Base-by-base conservation (phyloP, 2,797 vertebrate species). In the Mionectes olivaceus region DNA sequence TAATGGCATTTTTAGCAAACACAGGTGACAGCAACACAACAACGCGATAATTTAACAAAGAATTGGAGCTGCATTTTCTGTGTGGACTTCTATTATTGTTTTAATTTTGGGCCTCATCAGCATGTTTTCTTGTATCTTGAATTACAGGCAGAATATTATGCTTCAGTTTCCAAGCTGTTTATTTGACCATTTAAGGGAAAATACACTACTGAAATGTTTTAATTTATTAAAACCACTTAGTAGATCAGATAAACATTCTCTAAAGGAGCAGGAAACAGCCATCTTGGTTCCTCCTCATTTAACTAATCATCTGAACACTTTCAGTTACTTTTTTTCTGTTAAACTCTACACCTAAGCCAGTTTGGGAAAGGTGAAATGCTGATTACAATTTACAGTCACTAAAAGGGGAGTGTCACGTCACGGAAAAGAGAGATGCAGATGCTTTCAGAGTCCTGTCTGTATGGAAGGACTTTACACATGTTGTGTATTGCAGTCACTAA, bases 41-140 rank as follows among this genome's bases (percentile, higher is more conserved):
- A 64, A 59, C 25, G 74, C 10, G 32, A 65, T 61, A 86, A 95
- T 92, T 92, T 56, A 93, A 71, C 52, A 19, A 93, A 93, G 60
- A 97, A 94, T 77, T 95, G 80, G 84, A 44, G 79, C 61, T 52
- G 47, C 11, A 93, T 30, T 90, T 56, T 91, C 63, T 44, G 32
- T 37, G 43, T 73, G 24, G 21, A n/a, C 11, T 92, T 93, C 25
- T 60, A 71, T 78, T 49, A 73, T 84, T 89, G 79, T 90, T 96
- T 96, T 90, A 89, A 92, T 94, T 95, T 91, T 69, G 50, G 64
- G 46, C 41, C 74, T 96, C 78, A 95, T 90, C 77, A 89, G 32
- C 43, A 84, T 65, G 78, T 88, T 91, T 90, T 70, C 55, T 65
- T 74, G 41, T 49, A 78, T 44, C 24, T 32, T 92, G 37, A 95